These are phyloP conservation scores for Cremastinae sp. DNA, from an alignment of 2,888 invertebrate genomes.

Conservation along the genomic window DNA sequence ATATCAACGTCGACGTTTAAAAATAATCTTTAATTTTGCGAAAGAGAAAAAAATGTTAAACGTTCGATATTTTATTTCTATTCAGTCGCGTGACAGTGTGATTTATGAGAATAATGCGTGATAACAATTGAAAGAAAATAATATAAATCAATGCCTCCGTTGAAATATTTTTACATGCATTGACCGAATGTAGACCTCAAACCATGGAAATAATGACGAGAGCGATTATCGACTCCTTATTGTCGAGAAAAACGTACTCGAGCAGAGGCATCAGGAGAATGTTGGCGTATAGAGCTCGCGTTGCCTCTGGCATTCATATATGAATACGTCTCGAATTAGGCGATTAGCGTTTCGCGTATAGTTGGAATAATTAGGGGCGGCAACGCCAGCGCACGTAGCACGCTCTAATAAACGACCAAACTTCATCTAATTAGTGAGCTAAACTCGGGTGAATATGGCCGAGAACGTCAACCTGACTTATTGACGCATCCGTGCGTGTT, in stretches of 20 bases:
- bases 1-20: conserved; percentile 60
- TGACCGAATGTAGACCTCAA: neutral
- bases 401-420: conserved; percentile 72
- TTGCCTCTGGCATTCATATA: conserved; percentile 62
- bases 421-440: conserved; percentile 74
- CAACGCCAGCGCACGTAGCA: conserved; percentile 33
- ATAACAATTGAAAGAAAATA: too few relatives aligned
- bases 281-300: conserved; percentile 13
- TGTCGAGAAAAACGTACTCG: neutral
- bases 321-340: conserved; percentile 70
- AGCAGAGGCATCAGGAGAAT: neutral
- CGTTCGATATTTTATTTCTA: neutral
- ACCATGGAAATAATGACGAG: conserved; percentile 2
- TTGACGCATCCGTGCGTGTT: conserved; percentile 63
- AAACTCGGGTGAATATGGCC: conserved; percentile 26
- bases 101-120: too few relatives aligned
- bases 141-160: too few relatives aligned
- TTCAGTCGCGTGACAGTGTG: too few relatives aligned
- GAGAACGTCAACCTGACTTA: conserved; percentile 62
- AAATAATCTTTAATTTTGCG: conserved; percentile 37
- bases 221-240: conserved; percentile 11
- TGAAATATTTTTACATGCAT: conserved; percentile 18
- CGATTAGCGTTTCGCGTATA: conserved; percentile 72
- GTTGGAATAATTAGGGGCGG: conserved; percentile 69
- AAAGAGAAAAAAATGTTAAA: conserved; percentile 10